Evolutionary conservation across 2,888 invertebrate species (phyloP).

Genomic region (Abrostola triplasia): DNA sequence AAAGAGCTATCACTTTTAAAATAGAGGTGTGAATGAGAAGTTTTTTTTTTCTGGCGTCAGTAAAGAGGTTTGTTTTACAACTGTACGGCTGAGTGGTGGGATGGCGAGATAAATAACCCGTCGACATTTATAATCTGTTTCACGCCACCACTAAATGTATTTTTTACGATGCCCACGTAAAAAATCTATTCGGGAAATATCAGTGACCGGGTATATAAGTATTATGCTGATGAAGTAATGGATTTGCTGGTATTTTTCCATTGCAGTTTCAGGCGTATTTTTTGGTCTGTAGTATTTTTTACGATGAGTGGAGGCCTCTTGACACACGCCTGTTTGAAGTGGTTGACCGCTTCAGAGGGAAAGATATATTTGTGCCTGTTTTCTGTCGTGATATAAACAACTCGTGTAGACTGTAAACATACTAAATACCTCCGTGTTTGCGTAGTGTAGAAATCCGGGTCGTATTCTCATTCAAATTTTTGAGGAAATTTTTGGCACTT

Average conservation of each 20-base stretch:
- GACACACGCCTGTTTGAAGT: conserved; percentile 7
- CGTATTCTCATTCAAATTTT: too few species aligned
- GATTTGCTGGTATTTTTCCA: conserved; percentile 24
- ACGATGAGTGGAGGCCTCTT: conserved; percentile 14
- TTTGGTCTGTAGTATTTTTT: conserved; percentile 3
- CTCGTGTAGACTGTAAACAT: not conserved
- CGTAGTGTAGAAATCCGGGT: too few species aligned
- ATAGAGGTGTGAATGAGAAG: conserved; percentile 41
- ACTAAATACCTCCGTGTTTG: too few species aligned
- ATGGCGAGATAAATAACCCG: conserved; percentile 60
- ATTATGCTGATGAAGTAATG: conserved; percentile 31
- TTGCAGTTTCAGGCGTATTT: conserved; percentile 11
- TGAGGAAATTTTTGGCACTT: too few species aligned
- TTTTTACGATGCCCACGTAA: conserved; percentile 56
- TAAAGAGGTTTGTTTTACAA: conserved; percentile 64
- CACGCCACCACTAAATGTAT: conserved; percentile 61
- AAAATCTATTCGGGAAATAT: conserved; percentile 44
- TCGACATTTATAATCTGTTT: conserved; percentile 64
- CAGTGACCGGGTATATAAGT: conserved; percentile 22
- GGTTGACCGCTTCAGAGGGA: conserved; percentile 20
- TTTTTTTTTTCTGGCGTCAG: conserved; percentile 51
- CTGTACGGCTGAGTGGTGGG: conserved; percentile 54
- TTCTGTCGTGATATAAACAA: conserved; percentile 6
- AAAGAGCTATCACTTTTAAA: conserved; percentile 34
- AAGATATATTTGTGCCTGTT: conserved; percentile 21